phyloP scores from a whole-genome alignment of 2,797 vertebrate species.

The Pantherophis vulpinus region DNA sequence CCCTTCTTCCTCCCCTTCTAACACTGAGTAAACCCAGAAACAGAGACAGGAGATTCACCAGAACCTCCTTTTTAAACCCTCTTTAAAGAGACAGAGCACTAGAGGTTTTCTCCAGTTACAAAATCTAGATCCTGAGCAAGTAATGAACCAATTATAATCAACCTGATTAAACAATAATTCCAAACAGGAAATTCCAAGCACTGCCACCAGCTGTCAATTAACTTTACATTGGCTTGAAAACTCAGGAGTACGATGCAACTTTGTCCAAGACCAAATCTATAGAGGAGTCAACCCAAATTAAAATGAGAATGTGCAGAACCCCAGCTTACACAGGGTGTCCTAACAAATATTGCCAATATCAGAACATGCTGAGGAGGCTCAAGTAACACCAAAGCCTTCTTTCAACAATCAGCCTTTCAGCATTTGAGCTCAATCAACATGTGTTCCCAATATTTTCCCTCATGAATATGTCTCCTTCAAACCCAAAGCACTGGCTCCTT shows the following conservation, averaged over 20 bases:
- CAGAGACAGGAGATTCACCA: background rate
- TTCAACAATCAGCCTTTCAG: conserved; percentile 56
- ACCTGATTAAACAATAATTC: conserved; percentile 39
- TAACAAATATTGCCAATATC: conserved; percentile 38
- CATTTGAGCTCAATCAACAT: conserved; percentile 58
- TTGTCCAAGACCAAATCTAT: conserved; percentile 13
- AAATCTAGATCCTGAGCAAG: conserved; percentile 7
- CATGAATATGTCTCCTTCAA: conserved; percentile 61
- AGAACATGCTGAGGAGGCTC: conserved; percentile 38
- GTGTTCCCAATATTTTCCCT: conserved; percentile 68
- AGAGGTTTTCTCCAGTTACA: conserved; percentile 17
- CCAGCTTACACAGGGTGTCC: conserved; percentile 31
- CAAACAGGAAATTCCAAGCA: conserved; percentile 52
- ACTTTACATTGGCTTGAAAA: conserved; percentile 2
- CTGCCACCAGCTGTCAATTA: conserved; percentile 43
- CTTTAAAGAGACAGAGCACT: background rate
- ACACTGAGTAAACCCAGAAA: background rate
- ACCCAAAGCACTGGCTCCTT: conserved; percentile 48
- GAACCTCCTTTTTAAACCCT: background rate
- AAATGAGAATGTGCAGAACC: conserved; percentile 31
- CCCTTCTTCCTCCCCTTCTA: background rate
- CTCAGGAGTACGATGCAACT: conserved; percentile 29
- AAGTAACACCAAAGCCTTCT: conserved; percentile 54
- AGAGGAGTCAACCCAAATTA: conserved; percentile 38
- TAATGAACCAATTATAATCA: conserved; percentile 16